Conservation (phyloP, 2,888 invertebrate species). For the Yponomeuta evonymella region DNA sequence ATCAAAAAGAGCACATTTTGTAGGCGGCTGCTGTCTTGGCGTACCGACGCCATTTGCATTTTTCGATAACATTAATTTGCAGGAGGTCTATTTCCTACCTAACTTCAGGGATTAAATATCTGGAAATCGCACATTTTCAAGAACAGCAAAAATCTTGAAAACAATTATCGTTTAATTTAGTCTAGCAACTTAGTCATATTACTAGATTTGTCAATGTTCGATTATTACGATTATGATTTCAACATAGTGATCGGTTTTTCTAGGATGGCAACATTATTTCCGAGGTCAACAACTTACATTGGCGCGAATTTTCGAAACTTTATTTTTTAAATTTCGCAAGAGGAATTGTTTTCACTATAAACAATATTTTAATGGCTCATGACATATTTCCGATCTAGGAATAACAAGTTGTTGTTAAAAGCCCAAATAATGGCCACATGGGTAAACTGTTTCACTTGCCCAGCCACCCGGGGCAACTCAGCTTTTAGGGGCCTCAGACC, state of each 20-base stretch:
- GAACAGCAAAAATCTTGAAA: background rate
- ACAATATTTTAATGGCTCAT: no score
- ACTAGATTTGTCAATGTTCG: background rate
- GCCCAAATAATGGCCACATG: no score
- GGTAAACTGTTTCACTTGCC: no score
- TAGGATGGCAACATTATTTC: background rate
- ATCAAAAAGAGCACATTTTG: conserved; percentile 55
- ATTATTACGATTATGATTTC: background rate
- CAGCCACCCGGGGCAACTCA: no score
- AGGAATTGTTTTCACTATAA: no score
- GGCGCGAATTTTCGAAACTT: no score
- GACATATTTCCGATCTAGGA: no score
- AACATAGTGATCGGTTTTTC: background rate
- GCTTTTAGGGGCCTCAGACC: no score
- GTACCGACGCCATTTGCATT: conserved; percentile 42
- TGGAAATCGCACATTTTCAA: background rate
- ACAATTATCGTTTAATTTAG: background rate
- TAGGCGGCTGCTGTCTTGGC: conserved; percentile 53
- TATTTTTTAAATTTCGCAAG: no score
- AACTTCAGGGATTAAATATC: background rate
- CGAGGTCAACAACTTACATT: background rate
- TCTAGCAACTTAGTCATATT: background rate
- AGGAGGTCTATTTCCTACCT: no score
- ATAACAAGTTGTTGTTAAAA: no score
- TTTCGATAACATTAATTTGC: background rate